Evolutionary conservation across 1,140 invertebrate genomes (phyloP).

Genomic region (Acromyrmex echinatior): DNA sequence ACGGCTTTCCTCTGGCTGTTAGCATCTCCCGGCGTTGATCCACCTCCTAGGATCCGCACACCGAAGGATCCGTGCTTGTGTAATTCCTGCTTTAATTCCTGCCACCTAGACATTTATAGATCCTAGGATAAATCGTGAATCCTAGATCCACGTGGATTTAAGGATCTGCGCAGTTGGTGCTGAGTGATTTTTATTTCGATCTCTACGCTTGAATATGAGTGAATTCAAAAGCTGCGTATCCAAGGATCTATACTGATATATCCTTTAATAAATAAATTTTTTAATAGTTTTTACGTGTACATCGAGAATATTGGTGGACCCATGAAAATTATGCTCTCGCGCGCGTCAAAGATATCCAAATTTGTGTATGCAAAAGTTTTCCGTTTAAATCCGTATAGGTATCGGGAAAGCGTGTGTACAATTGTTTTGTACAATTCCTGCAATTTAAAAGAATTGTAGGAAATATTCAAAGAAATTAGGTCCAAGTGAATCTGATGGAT

Average conservation of each 20-base stretch:
- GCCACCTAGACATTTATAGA: slow-evolving; percentile 1
- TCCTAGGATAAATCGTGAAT: slow-evolving; percentile 31
- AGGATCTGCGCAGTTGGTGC: background rate
- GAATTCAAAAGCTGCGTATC: background rate
- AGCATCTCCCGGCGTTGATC: slow-evolving; percentile 2
- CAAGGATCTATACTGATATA: background rate
- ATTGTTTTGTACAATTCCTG: background rate
- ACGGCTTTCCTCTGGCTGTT: slow-evolving; percentile 27
- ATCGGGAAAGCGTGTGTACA: background rate
- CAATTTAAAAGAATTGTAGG: background rate
- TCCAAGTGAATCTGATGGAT: background rate
- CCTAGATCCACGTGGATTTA: slow-evolving; percentile 33
- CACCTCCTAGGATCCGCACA: slow-evolving; percentile 5
- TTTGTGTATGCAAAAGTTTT: background rate
- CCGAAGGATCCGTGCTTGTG: slow-evolving; percentile 39
- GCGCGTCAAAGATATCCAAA: background rate
- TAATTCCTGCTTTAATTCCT: slow-evolving; percentile 45
- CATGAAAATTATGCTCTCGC: background rate
- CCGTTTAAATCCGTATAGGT: background rate
- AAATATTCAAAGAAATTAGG: background rate
- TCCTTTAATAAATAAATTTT: background rate
- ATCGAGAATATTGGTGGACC: background rate
- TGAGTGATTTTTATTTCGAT: background rate
- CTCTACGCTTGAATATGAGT: background rate
- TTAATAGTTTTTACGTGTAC: background rate